phyloP scores from a whole-genome alignment of 1,140 invertebrate genomes.

The Bombus waltoni region DNA sequence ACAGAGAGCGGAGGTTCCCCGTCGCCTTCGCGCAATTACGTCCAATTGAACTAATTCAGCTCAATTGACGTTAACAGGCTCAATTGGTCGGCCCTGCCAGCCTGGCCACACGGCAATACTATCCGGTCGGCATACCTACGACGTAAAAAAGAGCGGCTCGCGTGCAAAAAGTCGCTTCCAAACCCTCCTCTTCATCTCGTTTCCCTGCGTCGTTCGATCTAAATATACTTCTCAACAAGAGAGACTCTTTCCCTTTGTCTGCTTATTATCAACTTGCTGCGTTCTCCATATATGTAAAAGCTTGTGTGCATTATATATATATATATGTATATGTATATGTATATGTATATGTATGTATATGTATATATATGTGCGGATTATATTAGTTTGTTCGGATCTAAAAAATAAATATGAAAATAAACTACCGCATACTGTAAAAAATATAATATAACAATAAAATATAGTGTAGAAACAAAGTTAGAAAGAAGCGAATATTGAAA shows the following conservation, averaged over 20 bases:
- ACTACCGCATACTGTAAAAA: not conserved
- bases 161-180: constrained; percentile 27
- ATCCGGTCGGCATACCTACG: constrained; percentile 63
- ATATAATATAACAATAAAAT: not conserved
- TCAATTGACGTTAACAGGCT: constrained; percentile 81
- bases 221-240: constrained; percentile 14
- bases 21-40: constrained; percentile 80
- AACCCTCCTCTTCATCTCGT: not conserved
- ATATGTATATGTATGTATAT: no score
- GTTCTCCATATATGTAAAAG: not conserved
- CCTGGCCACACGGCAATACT: constrained; percentile 54
- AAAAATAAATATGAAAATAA: not conserved
- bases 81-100: constrained; percentile 73
- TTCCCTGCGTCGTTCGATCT: not conserved
- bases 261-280: not conserved
- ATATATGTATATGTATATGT: no score
- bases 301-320: not conserved
- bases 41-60: constrained; percentile 81
- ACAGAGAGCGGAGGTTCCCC: constrained; percentile 75
- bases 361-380: not conserved
- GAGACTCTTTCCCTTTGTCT: constrained; percentile 1
- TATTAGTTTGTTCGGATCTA: not conserved
- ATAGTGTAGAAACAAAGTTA: not conserved
- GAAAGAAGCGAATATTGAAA: not conserved
- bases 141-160: constrained; percentile 58